Evolutionary conservation across 2,797 vertebrate genomes (phyloP).

Genomic region (Remorina albescens): DNA sequence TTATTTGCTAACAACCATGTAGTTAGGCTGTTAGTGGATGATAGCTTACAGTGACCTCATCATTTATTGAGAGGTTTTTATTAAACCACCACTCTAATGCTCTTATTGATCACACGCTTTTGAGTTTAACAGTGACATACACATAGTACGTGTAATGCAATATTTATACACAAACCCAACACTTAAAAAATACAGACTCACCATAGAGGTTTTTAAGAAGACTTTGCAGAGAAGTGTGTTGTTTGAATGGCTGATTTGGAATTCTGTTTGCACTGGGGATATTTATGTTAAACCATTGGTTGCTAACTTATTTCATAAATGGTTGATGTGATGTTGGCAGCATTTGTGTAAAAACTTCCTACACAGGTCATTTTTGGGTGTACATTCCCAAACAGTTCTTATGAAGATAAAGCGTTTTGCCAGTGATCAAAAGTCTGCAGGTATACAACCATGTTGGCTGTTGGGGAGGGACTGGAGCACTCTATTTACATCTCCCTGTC

Average conservation of each 20-base stretch:
- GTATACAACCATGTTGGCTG: neutral
- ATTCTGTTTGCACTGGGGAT: neutral
- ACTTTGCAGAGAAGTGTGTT: neutral
- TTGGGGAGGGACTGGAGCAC: neutral
- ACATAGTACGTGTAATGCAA: neutral
- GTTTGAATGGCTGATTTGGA: neutral
- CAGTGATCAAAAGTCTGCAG: conserved; percentile 9
- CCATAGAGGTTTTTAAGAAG: neutral
- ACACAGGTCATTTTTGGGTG: neutral
- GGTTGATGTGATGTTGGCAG: no score
- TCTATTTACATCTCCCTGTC: neutral
- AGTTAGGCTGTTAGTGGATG: neutral
- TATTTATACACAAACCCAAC: neutral
- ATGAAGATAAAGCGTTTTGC: neutral
- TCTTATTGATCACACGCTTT: neutral
- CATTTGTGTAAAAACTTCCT: neutral
- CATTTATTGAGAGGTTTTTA: neutral
- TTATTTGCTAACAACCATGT: neutral
- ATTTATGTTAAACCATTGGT: neutral
- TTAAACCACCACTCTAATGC: conserved; percentile 10
- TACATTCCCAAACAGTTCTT: neutral
- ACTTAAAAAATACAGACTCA: conserved; percentile 13
- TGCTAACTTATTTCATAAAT: no score
- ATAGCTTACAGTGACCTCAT: conserved; percentile 7
- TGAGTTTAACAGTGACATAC: conserved; percentile 1